Evolutionary conservation across 2,888 invertebrate species (phyloP).

Genomic region (Brenthis daphne): DNA sequence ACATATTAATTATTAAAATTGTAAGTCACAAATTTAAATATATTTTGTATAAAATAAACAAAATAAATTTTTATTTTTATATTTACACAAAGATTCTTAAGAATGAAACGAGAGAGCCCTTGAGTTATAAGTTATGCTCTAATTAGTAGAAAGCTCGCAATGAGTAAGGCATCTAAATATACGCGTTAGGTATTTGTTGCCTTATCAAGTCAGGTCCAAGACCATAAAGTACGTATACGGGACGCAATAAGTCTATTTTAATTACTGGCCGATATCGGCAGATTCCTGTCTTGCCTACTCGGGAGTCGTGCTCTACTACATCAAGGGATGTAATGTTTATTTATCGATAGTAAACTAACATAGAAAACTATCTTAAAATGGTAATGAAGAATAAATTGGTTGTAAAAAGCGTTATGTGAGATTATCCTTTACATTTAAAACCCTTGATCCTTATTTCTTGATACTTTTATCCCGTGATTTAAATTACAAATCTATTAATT

Average conservation of each 20-base stretch:
- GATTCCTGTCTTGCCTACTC: constrained; percentile 79
- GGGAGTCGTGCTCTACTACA: constrained; percentile 72
- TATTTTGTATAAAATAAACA: not conserved
- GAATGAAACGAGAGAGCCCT: not conserved
- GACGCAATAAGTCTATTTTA: constrained; percentile 80
- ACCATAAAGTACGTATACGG: constrained; percentile 48
- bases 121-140: constrained; percentile 9
- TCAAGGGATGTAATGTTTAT: constrained; percentile 51
- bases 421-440: no score
- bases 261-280: constrained; percentile 80
- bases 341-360: not conserved
- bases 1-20: no score
- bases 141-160: constrained; percentile 31
- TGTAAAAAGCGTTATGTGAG: no score
- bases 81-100: not conserved
- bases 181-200: constrained; percentile 39
- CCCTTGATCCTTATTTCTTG: not conserved
- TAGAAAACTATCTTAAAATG: no score
- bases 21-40: no score
- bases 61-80: not conserved
- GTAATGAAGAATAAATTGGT: no score
- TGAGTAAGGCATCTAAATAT: constrained; percentile 36
- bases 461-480: not conserved
- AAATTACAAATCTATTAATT: constrained; percentile 12
- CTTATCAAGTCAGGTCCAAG: constrained; percentile 37